Evolutionary conservation across 2,797 vertebrate species (phyloP).

Genomic region (Pterois miles): DNA sequence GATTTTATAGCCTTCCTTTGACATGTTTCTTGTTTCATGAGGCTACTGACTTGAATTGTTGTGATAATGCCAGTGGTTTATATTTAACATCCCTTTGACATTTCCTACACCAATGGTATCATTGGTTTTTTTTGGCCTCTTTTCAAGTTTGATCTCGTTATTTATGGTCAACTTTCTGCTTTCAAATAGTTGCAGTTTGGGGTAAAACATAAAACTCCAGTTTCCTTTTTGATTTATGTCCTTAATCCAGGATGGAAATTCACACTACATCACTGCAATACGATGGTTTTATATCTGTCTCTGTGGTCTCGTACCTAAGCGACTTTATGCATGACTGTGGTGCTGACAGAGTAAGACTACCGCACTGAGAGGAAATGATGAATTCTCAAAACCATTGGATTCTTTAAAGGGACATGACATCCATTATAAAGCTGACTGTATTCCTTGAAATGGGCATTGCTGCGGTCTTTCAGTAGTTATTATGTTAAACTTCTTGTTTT

Average conservation of each 20-base stretch:
- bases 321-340: conserved; percentile 56
- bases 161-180: conserved; percentile 13
- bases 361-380: conserved; percentile 48
- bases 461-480: neutral
- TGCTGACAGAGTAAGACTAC: conserved; percentile 60
- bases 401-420: conserved; percentile 38
- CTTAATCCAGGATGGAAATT: conserved; percentile 43
- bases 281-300: conserved; percentile 52
- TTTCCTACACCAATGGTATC: neutral
- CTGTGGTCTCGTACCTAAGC: conserved; percentile 54
- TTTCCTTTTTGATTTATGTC: conserved; percentile 48
- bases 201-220: conserved; percentile 31
- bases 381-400: conserved; percentile 44
- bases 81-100: conserved; percentile 37
- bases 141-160: neutral
- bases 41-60: conserved; percentile 38
- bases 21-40: conserved; percentile 14
- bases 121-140: neutral
- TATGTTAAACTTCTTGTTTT: conserved; percentile 37
- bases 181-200: conserved; percentile 14
- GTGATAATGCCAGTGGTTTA: conserved; percentile 10
- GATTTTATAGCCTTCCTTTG: conserved; percentile 50
- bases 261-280: conserved; percentile 32
- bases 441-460: neutral
- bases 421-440: conserved; percentile 12